Conservation (phyloP, 2,888 invertebrate species). For the Catonia carolina region DNA sequence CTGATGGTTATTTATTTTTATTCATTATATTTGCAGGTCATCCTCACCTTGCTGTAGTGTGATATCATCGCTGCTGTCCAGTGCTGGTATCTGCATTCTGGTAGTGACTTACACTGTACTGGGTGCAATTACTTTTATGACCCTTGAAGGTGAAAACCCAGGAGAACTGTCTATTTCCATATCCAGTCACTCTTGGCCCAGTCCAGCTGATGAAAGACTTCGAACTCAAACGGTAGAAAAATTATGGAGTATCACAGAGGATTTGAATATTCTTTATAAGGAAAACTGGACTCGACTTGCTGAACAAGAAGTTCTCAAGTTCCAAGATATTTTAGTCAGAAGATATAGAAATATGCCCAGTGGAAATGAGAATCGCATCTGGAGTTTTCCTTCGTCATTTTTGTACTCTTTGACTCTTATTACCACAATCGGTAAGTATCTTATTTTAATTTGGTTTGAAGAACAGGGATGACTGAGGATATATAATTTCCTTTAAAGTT, state of each 20-base stretch:
- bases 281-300: conserved; percentile 88
- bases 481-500: too few species aligned
- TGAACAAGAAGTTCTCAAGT: conserved; percentile 77
- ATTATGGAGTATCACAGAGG: conserved; percentile 79
- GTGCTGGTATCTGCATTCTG: conserved; percentile 73
- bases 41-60: conserved; percentile 37
- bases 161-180: neutral
- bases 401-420: conserved; percentile 89
- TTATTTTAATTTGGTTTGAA: too few species aligned
- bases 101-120: conserved; percentile 87
- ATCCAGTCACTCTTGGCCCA: conserved; percentile 13
- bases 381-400: conserved; percentile 89
- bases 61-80: conserved; percentile 62
- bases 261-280: conserved; percentile 80
- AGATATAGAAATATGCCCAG: conserved; percentile 43
- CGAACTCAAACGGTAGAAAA: conserved; percentile 62
- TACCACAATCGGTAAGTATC: conserved; percentile 81
- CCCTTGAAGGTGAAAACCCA: conserved; percentile 60
- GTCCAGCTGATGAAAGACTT: conserved; percentile 29
- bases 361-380: conserved; percentile 55
- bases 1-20: too few species aligned
- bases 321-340: conserved; percentile 56
- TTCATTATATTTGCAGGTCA: too few species aligned
- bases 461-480: too few species aligned
- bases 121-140: conserved; percentile 86